Conservation (phyloP, 2,113 vertebrate genomes). For the Oncorhynchus gorbuscha region DNA sequence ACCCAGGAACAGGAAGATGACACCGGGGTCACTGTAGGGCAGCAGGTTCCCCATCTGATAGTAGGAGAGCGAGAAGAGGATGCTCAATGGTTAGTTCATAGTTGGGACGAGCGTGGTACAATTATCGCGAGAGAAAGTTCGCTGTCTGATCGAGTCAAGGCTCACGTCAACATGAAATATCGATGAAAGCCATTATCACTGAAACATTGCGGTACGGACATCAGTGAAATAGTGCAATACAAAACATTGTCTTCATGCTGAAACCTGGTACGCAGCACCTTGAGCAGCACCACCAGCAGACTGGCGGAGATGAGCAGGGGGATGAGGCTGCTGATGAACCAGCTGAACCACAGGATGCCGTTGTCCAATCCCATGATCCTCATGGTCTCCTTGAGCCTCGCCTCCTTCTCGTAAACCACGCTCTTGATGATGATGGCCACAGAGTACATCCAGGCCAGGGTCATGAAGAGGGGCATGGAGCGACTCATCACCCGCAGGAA, state of each 20-base stretch:
- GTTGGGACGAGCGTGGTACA: no score
- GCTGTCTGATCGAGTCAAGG: no score
- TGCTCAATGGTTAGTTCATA: background rate
- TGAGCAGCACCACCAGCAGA: slow-evolving; percentile 88
- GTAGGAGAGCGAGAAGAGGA: slow-evolving; percentile 22
- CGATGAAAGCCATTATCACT: no score
- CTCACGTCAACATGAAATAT: no score
- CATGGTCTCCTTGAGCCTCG: slow-evolving; percentile 96
- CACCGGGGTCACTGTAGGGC: slow-evolving; percentile 88
- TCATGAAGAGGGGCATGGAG: slow-evolving; percentile 98
- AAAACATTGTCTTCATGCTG: no score
- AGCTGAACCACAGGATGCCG: slow-evolving; percentile 93
- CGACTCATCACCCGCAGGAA: slow-evolving; percentile 94
- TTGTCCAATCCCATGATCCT: slow-evolving; percentile 95
- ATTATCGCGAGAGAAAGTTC: no score
- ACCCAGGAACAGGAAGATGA: slow-evolving; percentile 89
- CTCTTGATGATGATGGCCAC: slow-evolving; percentile 97
- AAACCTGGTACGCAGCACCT: slow-evolving; percentile 69
- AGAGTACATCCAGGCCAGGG: slow-evolving; percentile 96
- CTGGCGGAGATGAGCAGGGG: slow-evolving; percentile 90
- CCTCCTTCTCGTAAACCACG: slow-evolving; percentile 97
- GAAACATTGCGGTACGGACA: no score
- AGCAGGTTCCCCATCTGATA: slow-evolving; percentile 89
- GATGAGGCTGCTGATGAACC: slow-evolving; percentile 95
- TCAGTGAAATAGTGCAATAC: no score